Evolutionary conservation across 2,888 invertebrate species (phyloP), one percentile per base, ranked within the genome.

Genomic region (Cybosia mesomella): DNA sequence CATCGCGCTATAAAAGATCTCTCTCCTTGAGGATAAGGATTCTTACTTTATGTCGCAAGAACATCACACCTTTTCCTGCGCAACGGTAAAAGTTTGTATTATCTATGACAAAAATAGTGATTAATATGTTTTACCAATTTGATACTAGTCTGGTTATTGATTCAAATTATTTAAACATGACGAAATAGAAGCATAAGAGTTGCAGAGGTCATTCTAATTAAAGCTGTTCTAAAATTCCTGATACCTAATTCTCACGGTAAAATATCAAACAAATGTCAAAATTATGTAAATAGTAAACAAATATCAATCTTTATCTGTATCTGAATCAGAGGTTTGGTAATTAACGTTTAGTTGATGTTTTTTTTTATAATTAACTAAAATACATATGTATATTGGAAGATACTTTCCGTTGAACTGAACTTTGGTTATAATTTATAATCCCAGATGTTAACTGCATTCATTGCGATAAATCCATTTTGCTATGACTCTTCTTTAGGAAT

Each of bases 221-320:
- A 54, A 43, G 28, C 22, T 55, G 58, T 66, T 63, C 43, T 8
- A 34, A 70, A 39, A 67, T 64, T 60, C 60, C 60, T 67, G 66
- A 67, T 72, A 24, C 39, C 10, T 68, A 32, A 69, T 81, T 79
- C 71, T 66, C 72, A 79, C 61, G 61, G 15, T 71, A 67, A 70
- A 73, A 66, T 58, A 68, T 57, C 57, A 70, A 74, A 72, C 57
- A 9, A 39, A 76, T 67, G 67, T 54, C 55, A 59, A 68, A 65
- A 76, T 79, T 69, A 76, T 79, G 76, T 72, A 63, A 75, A 78
- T 79, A 63, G 64, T 66, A 66, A 64, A 66, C 55, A 68, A 70
- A 60, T 62, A 36, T 74, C 24, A 61, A 72, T 68, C 64, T 68
- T 61, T 68, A 81, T 79, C 67, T 54, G 68, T 66, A 61, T 58